Base-by-base conservation (phyloP, 2,888 invertebrate species). In the Drosophila subsilvestris region DNA sequence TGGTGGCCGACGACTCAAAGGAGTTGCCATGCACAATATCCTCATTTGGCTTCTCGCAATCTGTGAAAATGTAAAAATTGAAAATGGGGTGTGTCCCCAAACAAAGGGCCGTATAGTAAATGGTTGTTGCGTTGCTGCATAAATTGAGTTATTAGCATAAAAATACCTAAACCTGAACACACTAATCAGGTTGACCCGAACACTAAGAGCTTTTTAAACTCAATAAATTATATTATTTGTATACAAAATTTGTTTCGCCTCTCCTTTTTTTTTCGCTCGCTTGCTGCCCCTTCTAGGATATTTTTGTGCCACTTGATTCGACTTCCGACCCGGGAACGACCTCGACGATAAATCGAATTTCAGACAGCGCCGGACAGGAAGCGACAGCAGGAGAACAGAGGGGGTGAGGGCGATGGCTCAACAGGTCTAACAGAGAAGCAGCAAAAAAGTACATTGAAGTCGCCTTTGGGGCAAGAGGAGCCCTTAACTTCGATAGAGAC, bases 11-110 rank as follows among this genome's bases (percentile, higher is more conserved):
- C 53, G 89, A 79, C 53, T 87, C 89, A 80, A 90, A 90, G 59
- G 90, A 81, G 69, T 82, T 87, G 32, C 82, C 85, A 74, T 89
- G 85, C 51, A 80, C 80, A 75, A 84, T 77, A 66, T 91, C 91
- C 68, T 91, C 91, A 60, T 86, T 79, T 74, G 79, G 76, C 74
- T 90, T 91, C 73, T 91, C 91, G 77, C 91, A 91, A 90, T 91
- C 91, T 91, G 55, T 3, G 59, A n/a, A 25, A 43, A 32, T 32
- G 32, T 32, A 2, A 32, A 37, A 37, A 6, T 14, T 14, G 2
- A 37, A 37, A 14, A 37, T 2, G 37, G 14, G 6, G 7, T 6
- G 7, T 37, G 14, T 7, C 14, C 37, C 37, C 14, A 9, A 22
- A 25, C 5, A 10, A n/a, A 17, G 25, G 42, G 58, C 18, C 22